Percentiles rank a stretch among this genome's conserved stretches.
Conservation (phyloP, 2,888 invertebrate genomes). For the Amphipyra berbera region DNA sequence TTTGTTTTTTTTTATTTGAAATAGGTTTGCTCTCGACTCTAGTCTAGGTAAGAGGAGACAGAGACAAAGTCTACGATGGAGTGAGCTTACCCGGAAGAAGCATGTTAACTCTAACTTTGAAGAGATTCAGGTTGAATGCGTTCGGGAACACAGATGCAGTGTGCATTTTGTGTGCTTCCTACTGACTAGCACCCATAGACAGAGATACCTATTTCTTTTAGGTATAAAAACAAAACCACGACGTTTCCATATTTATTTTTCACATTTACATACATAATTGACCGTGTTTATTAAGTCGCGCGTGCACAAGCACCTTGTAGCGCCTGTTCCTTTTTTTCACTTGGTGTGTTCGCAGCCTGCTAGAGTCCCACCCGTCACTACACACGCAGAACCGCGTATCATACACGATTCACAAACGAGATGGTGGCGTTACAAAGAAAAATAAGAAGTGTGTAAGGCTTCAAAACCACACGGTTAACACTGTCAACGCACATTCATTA, state of each 20-base stretch:
- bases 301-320: no score
- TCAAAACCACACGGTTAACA: slow-evolving; percentile 36
- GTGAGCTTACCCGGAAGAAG: no score
- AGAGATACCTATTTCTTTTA: no score
- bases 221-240: slow-evolving; percentile 17
- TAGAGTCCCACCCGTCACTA: slow-evolving; percentile 37
- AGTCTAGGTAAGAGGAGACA: no score
- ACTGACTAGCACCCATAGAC: no score
- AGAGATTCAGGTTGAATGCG: no score
- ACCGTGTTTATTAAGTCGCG: slow-evolving; percentile 4
- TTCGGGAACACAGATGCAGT: no score
- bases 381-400: neutral
- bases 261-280: slow-evolving; percentile 26
- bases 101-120: no score
- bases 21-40: no score
- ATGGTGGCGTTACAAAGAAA: slow-evolving; percentile 16
- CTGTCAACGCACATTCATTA: slow-evolving; percentile 37
- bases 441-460: slow-evolving; percentile 36
- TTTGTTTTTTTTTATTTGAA: no score
- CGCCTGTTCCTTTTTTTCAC: slow-evolving; percentile 3
- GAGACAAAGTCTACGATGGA: no score
- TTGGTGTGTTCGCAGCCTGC: slow-evolving; percentile 41
- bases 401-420: slow-evolving; percentile 5
- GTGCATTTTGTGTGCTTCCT: no score
- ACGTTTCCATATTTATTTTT: slow-evolving; percentile 36